phyloP scores from a whole-genome alignment of 53 echinoderm and acorn worm genomes.

The Luidia sarsii region DNA sequence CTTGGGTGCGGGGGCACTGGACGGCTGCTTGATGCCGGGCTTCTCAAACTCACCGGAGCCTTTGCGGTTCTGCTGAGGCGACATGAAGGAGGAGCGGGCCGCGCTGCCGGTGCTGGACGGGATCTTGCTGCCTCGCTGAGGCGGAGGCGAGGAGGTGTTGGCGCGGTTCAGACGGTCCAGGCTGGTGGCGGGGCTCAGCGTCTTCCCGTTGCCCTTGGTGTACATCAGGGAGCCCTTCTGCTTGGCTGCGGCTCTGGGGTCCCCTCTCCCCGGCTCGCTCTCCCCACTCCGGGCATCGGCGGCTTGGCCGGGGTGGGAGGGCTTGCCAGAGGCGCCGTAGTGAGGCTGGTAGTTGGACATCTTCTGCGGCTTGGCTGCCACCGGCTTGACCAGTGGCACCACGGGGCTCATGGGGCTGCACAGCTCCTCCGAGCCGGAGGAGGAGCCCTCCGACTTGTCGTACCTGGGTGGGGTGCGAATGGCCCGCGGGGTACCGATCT shows the following conservation, averaged over 20 bases:
- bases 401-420: slow-evolving; percentile 65
- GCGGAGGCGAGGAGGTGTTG: slow-evolving; percentile 50
- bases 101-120: slow-evolving; percentile 61
- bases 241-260: slow-evolving; percentile 18
- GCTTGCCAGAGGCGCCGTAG: slow-evolving; percentile 26
- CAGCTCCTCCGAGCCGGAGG: slow-evolving; percentile 76
- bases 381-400: slow-evolving; percentile 8
- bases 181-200: slow-evolving; percentile 47
- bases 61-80: slow-evolving; percentile 76
- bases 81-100: slow-evolving; percentile 47
- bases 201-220: slow-evolving; percentile 44
- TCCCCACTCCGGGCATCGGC: slow-evolving; percentile 43
- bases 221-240: slow-evolving; percentile 33
- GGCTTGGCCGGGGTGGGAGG: not conserved
- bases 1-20: slow-evolving; percentile 31
- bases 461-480: slow-evolving; percentile 57
- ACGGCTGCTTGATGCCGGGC: slow-evolving; percentile 13
- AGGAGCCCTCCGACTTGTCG: slow-evolving; percentile 81
- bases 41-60: slow-evolving; percentile 8
- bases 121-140: slow-evolving; percentile 78
- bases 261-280: slow-evolving; percentile 22
- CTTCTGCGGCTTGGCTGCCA: slow-evolving; percentile 19
- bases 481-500: slow-evolving; percentile 58
- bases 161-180: slow-evolving; percentile 45
- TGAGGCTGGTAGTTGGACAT: slow-evolving; percentile 22